Conservation (phyloP, 2,888 invertebrate species). For the Archips crataeganus region DNA sequence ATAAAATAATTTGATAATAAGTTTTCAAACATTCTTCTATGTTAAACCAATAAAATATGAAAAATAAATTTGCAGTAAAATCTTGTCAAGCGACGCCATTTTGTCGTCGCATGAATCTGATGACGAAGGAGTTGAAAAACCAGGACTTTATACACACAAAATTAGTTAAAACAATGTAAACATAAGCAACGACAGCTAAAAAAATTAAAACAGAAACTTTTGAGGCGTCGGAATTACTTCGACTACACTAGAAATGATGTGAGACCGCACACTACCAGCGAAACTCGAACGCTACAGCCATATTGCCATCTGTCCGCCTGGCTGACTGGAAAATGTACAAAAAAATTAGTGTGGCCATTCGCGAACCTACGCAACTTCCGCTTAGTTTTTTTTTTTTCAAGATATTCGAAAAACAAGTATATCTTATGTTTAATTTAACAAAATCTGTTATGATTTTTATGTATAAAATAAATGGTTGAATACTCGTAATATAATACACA, state of each 20-base stretch:
- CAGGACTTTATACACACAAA: conserved; percentile 70
- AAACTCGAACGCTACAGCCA: conserved; percentile 84
- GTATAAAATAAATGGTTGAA: too few species aligned
- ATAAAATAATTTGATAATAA: conserved; percentile 63
- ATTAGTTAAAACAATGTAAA: conserved; percentile 72
- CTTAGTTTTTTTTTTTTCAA: neutral
- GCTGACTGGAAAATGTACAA: conserved; percentile 43
- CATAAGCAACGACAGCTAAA: conserved; percentile 73
- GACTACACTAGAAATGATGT: conserved; percentile 74
- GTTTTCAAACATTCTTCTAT: conserved; percentile 65
- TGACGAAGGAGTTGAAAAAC: conserved; percentile 82
- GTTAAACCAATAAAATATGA: conserved; percentile 68
- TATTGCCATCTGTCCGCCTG: conserved; percentile 74
- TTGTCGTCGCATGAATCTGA: conserved; percentile 85
- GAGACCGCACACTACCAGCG: conserved; percentile 83
- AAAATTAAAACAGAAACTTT: conserved; percentile 80
- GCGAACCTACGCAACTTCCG: conserved; percentile 37
- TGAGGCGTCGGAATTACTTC: conserved; percentile 77
- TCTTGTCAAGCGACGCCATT: conserved; percentile 86
- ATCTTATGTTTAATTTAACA: too few species aligned
- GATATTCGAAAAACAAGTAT: too few species aligned
- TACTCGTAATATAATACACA: too few species aligned
- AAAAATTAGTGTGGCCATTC: conserved; percentile 39
- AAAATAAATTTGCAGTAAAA: conserved; percentile 81
- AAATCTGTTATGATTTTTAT: too few species aligned